These are phyloP conservation scores for Natator depressus DNA, from an alignment of 2,113 vertebrate genomes.

Conservation along the genomic window DNA sequence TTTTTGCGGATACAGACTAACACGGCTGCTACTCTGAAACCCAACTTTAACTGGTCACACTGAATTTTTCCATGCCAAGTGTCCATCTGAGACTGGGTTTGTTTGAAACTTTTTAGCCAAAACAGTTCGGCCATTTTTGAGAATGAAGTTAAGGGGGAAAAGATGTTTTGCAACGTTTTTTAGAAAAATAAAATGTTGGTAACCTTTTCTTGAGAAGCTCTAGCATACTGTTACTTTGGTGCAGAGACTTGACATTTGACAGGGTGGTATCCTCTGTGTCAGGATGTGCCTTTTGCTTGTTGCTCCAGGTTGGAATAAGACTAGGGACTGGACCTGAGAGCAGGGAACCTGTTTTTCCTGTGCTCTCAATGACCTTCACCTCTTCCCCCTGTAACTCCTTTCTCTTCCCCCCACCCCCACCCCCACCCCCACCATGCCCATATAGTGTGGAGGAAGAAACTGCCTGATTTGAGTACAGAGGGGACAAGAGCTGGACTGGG, in stretches of 20 bases:
- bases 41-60: not conserved
- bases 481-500: not conserved
- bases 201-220: not conserved
- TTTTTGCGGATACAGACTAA: too few relatives aligned
- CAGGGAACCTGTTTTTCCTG: not conserved
- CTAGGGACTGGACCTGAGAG: not conserved
- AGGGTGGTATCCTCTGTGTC: not conserved
- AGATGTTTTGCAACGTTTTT: not conserved
- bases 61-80: not conserved
- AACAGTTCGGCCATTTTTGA: not conserved
- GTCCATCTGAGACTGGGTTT: not conserved
- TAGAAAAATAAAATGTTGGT: not conserved
- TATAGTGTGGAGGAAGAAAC: not conserved
- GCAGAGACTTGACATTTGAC: not conserved
- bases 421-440: too few relatives aligned
- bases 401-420: too few relatives aligned
- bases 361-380: not conserved
- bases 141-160: not conserved
- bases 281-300: not conserved
- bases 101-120: not conserved
- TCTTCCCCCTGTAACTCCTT: not conserved
- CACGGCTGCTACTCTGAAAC: too few relatives aligned
- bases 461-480: not conserved
- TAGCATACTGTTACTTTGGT: not conserved
- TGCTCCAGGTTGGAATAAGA: not conserved